Evolutionary conservation across 2,113 vertebrate species (phyloP), one percentile per base, ranked within the genome.

Genomic region (Scomber japonicus): DNA sequence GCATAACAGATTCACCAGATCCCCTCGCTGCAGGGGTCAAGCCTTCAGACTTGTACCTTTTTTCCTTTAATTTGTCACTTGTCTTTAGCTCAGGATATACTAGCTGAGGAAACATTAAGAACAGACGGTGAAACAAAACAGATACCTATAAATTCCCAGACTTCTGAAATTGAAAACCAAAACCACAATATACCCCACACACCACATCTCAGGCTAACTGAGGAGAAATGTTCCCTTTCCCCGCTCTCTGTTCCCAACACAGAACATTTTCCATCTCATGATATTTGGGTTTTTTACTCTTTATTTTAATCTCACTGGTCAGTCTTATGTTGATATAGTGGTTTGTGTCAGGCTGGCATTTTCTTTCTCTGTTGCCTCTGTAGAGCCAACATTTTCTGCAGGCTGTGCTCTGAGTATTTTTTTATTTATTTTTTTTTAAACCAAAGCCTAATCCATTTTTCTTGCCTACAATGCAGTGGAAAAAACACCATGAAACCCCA

Each of bases 211-310:
- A 67, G 54, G 56, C 48, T 24, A 3, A 60, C 19, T 55, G 21
- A 61, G 67, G 30, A 56, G 11, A 66, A 49, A 27, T 30, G 3
- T 60, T 16, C 65, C 54, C 55, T 81, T 73, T 81, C 63, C 24
- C 31, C 11, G 24, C 16, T 61, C 57, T 9, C 31, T 73, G 8
- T 64, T 81, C 17, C 27, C 5, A 62, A 24, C n/a, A 11, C 11
- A 57, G 21, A 44, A 31, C 1, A 59, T 48, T 61, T 69, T 55
- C 75, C 49, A 62, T 30, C 9, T 15, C 1, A 1, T 45, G 30
- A 15, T 60, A 40, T 51, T 75, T 75, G 3, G 1, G 6, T 17
- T 30, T 54, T 56, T 70, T 19, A 17, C 49, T 40, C 49, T 1
- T 27, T 40, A 10, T 40, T 67, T 35, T 62, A 30, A 50, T 62